Base-by-base conservation (phyloP, 1,140 invertebrate species). In the Drosophila hydei region DNA sequence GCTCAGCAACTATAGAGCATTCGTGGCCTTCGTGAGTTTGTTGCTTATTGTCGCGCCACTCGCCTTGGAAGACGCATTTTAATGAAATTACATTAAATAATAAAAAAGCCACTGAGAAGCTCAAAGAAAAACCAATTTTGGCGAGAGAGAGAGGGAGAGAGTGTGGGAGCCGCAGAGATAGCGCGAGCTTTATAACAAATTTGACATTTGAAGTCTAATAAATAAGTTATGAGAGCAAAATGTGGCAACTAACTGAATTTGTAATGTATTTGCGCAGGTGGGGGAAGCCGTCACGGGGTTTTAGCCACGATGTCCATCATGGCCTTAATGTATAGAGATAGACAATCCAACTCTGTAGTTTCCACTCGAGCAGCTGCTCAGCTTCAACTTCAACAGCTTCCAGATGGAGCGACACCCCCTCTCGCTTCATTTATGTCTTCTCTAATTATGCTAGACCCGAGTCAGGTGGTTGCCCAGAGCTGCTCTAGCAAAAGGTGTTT, bases 151-250 rank as follows among this genome's bases (percentile, higher is more conserved):
- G 25, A 25, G 45, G 16, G 33, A n/a, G 9, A 38, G 16, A 27
- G 9, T 19, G 51, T 16, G 21, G n/a, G n/a, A 12, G 50, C n/a
- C n/a, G n/a, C n/a, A 19, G 48, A 18, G 56, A n/a, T 6, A 12
- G 27, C n/a, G 25, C 9, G 8, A 19, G 40, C 59, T 63, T 78
- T 78, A 78, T 74, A 78, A 67, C 55, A 58, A 54, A 79, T 79
- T 79, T 75, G 77, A 79, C 77, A 79, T 79, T 79, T 79, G 72
- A 79, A 79, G 72, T 79, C 72, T 68, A 67, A 79, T 79, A 79
- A 79, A 79, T 79, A 79, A 79, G 67, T 79, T 79, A 79, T 79
- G 77, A 79, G 58, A 75, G 72, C 72, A 65, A 72, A 79, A 65
- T 79, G 65, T 45, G 74, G 64, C 58, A 45, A 48, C 25, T 77